These are phyloP conservation scores for Linnaemya vulpina DNA, from an alignment of 2,888 invertebrate species.

Conservation along the genomic window DNA sequence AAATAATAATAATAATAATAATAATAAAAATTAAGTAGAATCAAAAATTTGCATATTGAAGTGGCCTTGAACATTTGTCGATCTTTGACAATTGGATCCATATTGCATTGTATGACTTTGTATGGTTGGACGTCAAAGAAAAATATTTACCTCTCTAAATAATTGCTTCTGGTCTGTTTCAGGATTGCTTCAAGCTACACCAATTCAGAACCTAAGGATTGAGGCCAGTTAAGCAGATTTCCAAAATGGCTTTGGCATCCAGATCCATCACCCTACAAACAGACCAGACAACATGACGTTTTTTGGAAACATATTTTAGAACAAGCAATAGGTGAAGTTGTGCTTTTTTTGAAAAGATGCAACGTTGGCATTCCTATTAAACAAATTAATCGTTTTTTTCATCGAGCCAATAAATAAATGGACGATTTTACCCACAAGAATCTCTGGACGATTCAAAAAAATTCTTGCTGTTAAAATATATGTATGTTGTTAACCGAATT, in stretches of 20 bases:
- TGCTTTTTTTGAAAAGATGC: neutral
- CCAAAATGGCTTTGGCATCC: neutral
- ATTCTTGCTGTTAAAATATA: no score
- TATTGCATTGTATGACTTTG: neutral
- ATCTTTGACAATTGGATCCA: neutral
- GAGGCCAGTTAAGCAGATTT: neutral
- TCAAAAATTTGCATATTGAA: no score
- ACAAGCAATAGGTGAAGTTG: neutral
- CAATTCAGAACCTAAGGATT: no score
- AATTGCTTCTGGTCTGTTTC: no score
- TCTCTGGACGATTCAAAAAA: no score
- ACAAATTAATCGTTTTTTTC: neutral
- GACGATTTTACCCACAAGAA: no score
- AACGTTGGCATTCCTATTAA: neutral
- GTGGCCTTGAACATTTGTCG: neutral
- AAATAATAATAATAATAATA: no score
- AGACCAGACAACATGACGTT: neutral
- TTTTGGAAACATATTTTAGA: neutral
- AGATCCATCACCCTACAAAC: neutral
- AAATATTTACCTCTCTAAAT: neutral
- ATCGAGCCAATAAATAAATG: no score
- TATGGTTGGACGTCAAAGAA: neutral
- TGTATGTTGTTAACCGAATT: no score
- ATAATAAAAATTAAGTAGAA: no score
- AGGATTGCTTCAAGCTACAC: neutral